These are phyloP conservation scores for Poecilia gillii DNA, from an alignment of 2,797 vertebrate species.

Conservation along the genomic window DNA sequence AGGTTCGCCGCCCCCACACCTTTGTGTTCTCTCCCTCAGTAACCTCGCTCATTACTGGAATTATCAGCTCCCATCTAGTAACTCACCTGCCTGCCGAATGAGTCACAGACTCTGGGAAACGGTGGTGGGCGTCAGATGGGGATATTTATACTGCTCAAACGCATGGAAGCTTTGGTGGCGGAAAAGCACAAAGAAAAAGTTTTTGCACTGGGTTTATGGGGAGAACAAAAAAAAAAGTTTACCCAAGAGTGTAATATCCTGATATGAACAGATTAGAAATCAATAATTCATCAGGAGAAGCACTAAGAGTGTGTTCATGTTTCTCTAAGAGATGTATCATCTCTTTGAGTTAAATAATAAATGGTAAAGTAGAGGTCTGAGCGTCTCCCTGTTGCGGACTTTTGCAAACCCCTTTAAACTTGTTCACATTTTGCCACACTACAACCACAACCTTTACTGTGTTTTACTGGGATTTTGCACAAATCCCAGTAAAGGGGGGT, in stretches of 20 bases:
- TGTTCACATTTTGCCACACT: background rate
- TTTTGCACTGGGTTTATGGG: constrained; percentile 13
- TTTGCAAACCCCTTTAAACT: background rate
- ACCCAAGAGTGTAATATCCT: constrained; percentile 28
- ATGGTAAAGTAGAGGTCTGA: constrained; percentile 56
- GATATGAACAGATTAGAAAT: constrained; percentile 50
- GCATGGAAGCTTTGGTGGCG: background rate
- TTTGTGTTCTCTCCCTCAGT: constrained; percentile 42
- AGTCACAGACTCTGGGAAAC: constrained; percentile 38
- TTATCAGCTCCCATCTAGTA: constrained; percentile 57
- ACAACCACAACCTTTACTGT: background rate
- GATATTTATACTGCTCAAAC: background rate
- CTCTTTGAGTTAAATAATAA: constrained; percentile 69
- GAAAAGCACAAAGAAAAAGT: constrained; percentile 8
- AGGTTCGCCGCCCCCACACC: constrained; percentile 59
- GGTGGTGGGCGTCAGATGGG: constrained; percentile 10
- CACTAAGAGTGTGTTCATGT: constrained; percentile 27
- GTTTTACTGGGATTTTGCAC: background rate
- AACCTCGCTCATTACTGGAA: constrained; percentile 60
- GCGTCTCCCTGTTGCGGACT: constrained; percentile 23
- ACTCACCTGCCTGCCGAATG: constrained; percentile 29
- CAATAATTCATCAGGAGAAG: constrained; percentile 61
- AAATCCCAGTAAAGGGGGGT: too few relatives aligned
- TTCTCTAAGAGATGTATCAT: constrained; percentile 67
- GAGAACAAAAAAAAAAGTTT: background rate